phyloP scores from a whole-genome alignment of 2,797 vertebrate genomes.

The Buphagus erythrorhynchus region DNA sequence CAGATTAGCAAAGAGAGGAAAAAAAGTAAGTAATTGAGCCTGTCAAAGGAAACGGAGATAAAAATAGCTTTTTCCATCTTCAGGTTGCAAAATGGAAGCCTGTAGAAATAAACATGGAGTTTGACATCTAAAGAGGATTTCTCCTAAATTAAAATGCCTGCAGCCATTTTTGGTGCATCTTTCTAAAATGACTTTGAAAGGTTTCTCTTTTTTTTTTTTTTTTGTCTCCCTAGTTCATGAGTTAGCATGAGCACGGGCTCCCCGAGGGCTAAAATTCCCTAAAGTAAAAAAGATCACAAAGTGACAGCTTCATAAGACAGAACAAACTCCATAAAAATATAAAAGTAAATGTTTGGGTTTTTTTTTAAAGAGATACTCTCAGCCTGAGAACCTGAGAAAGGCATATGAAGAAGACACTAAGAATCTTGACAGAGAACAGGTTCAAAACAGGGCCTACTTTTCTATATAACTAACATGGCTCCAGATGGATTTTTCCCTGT shows the following conservation, averaged over 20 bases:
- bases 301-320: neutral
- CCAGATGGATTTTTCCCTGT: neutral
- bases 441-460: neutral
- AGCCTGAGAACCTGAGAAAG: neutral
- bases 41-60: neutral
- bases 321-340: neutral
- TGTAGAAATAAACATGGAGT: neutral
- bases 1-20: neutral
- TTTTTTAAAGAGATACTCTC: neutral
- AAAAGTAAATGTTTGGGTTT: neutral
- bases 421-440: neutral
- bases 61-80: conserved; percentile 1
- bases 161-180: neutral
- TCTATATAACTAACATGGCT: neutral
- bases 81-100: neutral
- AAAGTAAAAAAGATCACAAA: neutral
- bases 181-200: conserved; percentile 15
- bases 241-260: neutral
- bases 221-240: neutral
- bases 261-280: neutral
- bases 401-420: neutral
- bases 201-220: neutral
- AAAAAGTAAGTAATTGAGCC: neutral
- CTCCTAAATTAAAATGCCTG: conserved; percentile 37
- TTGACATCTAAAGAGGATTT: conserved; percentile 18